These are phyloP conservation scores for Megaceryle alcyon DNA, from an alignment of 2,797 vertebrate species.

Conservation along the genomic window DNA sequence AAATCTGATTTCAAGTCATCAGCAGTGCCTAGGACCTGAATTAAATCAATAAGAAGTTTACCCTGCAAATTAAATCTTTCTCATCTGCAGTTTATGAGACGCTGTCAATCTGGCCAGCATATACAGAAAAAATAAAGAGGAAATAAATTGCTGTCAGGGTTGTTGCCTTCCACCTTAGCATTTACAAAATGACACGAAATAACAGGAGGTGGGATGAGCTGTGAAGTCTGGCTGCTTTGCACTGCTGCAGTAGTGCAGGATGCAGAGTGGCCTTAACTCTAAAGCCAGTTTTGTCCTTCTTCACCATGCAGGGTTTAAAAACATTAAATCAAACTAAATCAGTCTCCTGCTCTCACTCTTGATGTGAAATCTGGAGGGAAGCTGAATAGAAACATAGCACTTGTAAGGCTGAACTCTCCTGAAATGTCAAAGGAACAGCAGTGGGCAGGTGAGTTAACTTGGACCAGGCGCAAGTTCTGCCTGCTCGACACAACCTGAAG, in stretches of 20 bases:
- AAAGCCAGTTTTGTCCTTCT: not conserved
- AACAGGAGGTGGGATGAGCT: not conserved
- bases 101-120: not conserved
- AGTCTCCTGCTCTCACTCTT: not conserved
- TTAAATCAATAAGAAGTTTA: constrained; percentile 34
- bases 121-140: not conserved
- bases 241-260: not conserved
- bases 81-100: constrained; percentile 1
- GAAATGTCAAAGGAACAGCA: not conserved
- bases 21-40: not conserved
- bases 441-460: not conserved
- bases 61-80: constrained; percentile 20
- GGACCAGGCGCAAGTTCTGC: not conserved
- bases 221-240: not conserved
- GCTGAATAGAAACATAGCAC: not conserved
- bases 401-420: not conserved
- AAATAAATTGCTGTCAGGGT: not conserved
- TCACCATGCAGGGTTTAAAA: not conserved
- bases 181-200: not conserved
- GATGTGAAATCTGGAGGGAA: not conserved
- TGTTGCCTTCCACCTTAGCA: not conserved
- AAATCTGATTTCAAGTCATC: constrained; percentile 2
- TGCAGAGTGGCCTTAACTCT: not conserved
- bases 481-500: not conserved
- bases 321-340: not conserved